Evolutionary conservation across 1,140 invertebrate genomes (phyloP).

Genomic region (Drosophila saltans): DNA sequence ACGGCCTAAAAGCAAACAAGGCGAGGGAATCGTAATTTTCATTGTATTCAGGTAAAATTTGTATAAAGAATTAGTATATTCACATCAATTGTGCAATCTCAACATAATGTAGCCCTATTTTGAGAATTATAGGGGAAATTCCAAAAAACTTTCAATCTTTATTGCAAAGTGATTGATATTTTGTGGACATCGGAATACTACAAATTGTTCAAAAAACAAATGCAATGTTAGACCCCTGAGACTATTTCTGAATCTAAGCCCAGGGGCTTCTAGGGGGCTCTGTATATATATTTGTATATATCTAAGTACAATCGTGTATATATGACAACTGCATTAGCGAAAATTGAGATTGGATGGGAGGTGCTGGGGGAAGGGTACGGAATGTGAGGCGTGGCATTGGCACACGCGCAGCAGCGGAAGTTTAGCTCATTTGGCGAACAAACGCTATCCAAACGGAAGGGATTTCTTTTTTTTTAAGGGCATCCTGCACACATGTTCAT

Average conservation of each 20-base stretch:
- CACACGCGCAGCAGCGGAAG: slow-evolving; percentile 74
- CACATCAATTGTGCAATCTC: too few species aligned
- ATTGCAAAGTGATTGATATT: too few species aligned
- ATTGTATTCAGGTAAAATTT: too few species aligned
- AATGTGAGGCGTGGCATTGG: slow-evolving; percentile 47
- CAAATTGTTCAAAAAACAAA: too few species aligned
- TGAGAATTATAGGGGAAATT: too few species aligned
- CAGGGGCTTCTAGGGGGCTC: too few species aligned
- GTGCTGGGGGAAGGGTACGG: slow-evolving; percentile 7
- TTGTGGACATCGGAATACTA: too few species aligned
- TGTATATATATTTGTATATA: background rate
- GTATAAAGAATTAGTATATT: too few species aligned
- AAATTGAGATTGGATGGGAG: background rate
- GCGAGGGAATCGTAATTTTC: too few species aligned
- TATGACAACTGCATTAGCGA: slow-evolving; percentile 66
- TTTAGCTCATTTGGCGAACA: slow-evolving; percentile 73
- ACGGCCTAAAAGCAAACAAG: too few species aligned
- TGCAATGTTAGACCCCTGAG: background rate
- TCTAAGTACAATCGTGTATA: slow-evolving; percentile 25
- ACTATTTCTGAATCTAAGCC: background rate
- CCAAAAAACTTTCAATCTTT: too few species aligned
- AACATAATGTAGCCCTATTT: too few species aligned
- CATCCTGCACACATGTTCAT: slow-evolving; percentile 72
- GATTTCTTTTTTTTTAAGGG: slow-evolving; percentile 74
- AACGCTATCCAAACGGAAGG: slow-evolving; percentile 59